These are phyloP conservation scores for Motacilla tschutschensis DNA, from an alignment of 2,113 vertebrate species.

Conservation along the genomic window DNA sequence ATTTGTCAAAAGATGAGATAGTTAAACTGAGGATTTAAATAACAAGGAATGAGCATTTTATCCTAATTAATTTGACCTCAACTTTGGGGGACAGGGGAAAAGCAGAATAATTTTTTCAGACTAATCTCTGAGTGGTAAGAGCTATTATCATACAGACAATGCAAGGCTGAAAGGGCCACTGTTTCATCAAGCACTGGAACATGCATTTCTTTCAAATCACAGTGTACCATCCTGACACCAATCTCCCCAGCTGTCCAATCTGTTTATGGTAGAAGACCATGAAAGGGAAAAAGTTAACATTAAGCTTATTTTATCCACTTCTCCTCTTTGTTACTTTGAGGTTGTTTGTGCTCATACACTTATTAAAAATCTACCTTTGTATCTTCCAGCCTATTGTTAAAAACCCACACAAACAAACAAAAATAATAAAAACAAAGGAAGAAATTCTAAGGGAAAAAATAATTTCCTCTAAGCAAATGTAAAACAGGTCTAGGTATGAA, in stretches of 20 bases:
- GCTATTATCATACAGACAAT: neutral
- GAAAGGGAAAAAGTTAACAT: neutral
- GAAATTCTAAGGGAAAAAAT: neutral
- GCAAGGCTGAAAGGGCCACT: neutral
- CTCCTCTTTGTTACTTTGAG: neutral
- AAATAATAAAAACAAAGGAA: neutral
- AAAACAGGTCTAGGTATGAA: neutral
- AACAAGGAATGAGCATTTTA: constrained; percentile 60
- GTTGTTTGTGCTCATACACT: neutral
- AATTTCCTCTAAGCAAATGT: neutral
- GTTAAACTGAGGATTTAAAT: constrained; percentile 55
- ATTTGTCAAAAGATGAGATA: constrained; percentile 68
- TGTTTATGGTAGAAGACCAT: neutral
- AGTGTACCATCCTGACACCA: neutral
- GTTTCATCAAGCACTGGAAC: neutral
- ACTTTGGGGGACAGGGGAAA: constrained; percentile 32
- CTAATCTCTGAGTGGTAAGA: neutral
- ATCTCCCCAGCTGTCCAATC: neutral
- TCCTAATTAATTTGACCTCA: constrained; percentile 69
- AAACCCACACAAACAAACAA: neutral
- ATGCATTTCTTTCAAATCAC: neutral
- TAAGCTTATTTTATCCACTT: neutral
- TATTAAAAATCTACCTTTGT: neutral
- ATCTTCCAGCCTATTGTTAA: neutral
- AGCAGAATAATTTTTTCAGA: constrained; percentile 16